Conservation (phyloP, 1,140 invertebrate genomes). For the Dendrolimus kikuchii region DNA sequence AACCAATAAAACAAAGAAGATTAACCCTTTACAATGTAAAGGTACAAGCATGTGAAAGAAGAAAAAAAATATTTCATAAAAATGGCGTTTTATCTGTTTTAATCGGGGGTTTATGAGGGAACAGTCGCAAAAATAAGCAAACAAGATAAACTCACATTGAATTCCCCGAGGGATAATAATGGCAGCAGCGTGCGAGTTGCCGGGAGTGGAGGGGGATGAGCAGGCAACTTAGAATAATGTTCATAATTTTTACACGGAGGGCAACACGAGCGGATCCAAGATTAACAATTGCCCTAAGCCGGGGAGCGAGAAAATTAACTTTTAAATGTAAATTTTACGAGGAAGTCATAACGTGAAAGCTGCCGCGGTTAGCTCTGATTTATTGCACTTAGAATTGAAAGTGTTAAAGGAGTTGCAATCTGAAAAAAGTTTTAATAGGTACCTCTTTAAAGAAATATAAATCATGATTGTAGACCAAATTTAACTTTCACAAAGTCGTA, state of each 20-base stretch:
- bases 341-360: constrained; percentile 68
- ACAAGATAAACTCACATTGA: constrained; percentile 12
- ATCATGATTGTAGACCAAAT: constrained; percentile 50
- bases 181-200: constrained; percentile 8
- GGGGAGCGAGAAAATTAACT: constrained; percentile 61
- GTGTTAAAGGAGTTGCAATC: constrained; percentile 68
- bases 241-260: constrained; percentile 32
- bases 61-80: too few relatives aligned
- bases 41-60: too few relatives aligned
- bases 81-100: not conserved
- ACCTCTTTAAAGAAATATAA: constrained; percentile 68
- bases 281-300: constrained; percentile 63
- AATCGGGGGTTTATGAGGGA: constrained; percentile 12
- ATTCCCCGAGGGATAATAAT: constrained; percentile 7
- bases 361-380: constrained; percentile 66
- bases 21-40: too few relatives aligned
- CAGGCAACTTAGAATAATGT: constrained; percentile 25
- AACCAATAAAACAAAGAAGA: too few relatives aligned
- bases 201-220: not conserved
- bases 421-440: constrained; percentile 70
- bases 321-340: constrained; percentile 71
- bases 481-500: constrained; percentile 55
- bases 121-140: constrained; percentile 13
- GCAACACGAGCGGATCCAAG: constrained; percentile 36
- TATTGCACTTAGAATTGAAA: constrained; percentile 66